Percentiles rank a stretch among this genome's conserved stretches.
Conservation (phyloP, 2,113 vertebrate genomes). For the Struthio camelus region DNA sequence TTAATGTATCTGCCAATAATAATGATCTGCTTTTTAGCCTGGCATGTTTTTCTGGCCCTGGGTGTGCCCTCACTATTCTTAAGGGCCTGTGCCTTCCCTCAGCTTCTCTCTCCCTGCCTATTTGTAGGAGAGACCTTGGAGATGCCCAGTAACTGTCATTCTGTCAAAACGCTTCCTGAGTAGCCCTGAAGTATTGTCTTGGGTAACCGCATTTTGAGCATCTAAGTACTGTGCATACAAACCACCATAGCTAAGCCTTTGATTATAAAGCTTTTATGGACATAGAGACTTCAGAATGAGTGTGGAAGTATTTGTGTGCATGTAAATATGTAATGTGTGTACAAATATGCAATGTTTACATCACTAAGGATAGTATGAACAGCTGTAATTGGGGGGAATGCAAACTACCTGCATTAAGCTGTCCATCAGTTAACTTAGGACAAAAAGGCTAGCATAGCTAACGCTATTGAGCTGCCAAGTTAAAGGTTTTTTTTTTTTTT, state of each 20-base stretch:
- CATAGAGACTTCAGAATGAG: background rate
- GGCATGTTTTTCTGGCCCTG: background rate
- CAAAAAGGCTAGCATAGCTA: background rate
- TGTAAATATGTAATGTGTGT: background rate
- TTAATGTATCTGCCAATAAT: background rate
- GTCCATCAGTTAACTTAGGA: background rate
- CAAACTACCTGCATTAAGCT: background rate
- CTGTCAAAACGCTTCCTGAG: background rate
- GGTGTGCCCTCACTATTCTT: background rate
- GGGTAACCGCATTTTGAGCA: background rate
- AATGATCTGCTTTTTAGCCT: background rate
- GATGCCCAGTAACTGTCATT: background rate
- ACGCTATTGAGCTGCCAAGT: background rate
- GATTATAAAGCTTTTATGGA: background rate
- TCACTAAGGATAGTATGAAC: background rate
- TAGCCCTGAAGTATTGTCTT: background rate
- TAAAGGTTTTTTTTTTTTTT: background rate
- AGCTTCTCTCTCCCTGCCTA: background rate
- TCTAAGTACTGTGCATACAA: background rate
- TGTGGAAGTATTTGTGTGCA: background rate
- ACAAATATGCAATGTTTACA: background rate
- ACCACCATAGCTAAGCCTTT: background rate
- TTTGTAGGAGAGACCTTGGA: background rate
- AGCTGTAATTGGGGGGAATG: background rate
- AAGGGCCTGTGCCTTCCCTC: accelerated